Conservation (phyloP, 2,113 vertebrate genomes). For the Corythaixoides concolor region DNA sequence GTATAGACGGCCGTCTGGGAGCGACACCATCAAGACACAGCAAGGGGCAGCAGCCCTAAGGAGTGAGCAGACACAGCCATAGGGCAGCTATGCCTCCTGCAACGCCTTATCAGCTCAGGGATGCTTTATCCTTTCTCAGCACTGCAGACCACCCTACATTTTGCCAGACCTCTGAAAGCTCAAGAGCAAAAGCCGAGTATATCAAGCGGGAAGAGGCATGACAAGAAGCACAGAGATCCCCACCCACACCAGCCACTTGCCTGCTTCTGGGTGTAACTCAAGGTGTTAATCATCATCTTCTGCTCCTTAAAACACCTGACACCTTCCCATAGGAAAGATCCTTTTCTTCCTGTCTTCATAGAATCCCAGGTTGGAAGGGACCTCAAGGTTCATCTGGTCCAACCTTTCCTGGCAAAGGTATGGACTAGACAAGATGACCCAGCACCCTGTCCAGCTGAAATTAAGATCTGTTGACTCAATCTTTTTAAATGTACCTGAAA, state of each 20-base stretch:
- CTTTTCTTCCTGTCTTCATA: not conserved
- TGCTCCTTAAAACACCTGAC: not conserved
- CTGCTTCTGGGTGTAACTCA: not conserved
- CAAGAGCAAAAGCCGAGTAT: not conserved
- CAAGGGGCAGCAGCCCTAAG: not conserved
- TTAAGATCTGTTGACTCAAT: not conserved
- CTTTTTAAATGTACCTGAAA: not conserved
- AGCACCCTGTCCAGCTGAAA: not conserved
- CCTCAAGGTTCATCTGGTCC: too few relatives aligned
- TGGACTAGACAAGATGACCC: too few relatives aligned
- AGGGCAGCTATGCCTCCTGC: not conserved
- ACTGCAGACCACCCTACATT: not conserved
- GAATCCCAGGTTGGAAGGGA: too few relatives aligned
- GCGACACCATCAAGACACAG: accelerated
- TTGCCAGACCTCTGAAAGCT: not conserved
- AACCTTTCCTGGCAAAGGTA: too few relatives aligned
- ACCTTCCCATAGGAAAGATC: not conserved
- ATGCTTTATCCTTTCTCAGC: not conserved
- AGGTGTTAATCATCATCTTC: not conserved
- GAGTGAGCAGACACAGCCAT: accelerated
- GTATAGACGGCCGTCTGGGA: not conserved
- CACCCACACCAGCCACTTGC: not conserved
- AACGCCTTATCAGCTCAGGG: not conserved
- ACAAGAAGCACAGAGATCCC: not conserved
- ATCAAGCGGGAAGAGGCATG: not conserved